A percentile compares a stretch with the other conserved stretches of the same genome.
Evolutionary conservation across 1,140 invertebrate genomes (phyloP).

Genomic region (Drosophila mauritiana): DNA sequence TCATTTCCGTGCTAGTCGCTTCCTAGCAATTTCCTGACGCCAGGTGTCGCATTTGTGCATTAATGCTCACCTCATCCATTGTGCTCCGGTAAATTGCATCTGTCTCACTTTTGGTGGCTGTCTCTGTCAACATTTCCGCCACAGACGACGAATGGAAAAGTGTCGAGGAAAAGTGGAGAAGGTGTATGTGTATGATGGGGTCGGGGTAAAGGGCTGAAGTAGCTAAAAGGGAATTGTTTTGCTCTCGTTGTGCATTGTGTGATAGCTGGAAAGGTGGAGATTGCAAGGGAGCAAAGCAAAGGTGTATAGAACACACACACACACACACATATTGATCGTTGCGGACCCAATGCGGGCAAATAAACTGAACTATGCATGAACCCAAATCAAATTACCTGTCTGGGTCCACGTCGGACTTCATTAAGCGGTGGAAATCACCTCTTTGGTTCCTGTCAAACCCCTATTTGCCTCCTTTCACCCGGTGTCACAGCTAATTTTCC

Average conservation of each 20-base stretch:
- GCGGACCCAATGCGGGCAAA: conserved; percentile 21
- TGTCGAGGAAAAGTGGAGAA: conserved; percentile 20
- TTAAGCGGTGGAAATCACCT: conserved; percentile 28
- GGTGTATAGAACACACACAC: background rate
- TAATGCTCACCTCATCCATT: conserved; percentile 34
- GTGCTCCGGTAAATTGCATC: conserved; percentile 45
- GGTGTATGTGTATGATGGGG: background rate
- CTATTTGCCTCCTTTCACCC: background rate
- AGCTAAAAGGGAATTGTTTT: conserved; percentile 16
- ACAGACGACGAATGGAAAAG: conserved; percentile 50
- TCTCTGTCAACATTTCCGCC: conserved; percentile 66
- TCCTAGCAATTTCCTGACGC: conserved; percentile 46
- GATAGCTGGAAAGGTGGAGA: background rate
- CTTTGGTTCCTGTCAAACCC: conserved; percentile 6
- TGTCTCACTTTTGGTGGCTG: conserved; percentile 23
- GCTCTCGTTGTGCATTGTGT: conserved; percentile 17
- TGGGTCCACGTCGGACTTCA: conserved; percentile 26
- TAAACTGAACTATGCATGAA: conserved; percentile 39
- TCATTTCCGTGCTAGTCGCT: conserved; percentile 23
- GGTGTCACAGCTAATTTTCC: conserved; percentile 66
- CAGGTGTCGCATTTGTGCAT: conserved; percentile 43
- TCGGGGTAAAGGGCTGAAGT: conserved; percentile 3
- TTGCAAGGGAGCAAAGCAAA: background rate
- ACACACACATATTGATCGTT: conserved; percentile 32
- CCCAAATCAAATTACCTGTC: conserved; percentile 22